Conservation (phyloP, 2,888 invertebrate species). For the Drosophila hamatofila region DNA sequence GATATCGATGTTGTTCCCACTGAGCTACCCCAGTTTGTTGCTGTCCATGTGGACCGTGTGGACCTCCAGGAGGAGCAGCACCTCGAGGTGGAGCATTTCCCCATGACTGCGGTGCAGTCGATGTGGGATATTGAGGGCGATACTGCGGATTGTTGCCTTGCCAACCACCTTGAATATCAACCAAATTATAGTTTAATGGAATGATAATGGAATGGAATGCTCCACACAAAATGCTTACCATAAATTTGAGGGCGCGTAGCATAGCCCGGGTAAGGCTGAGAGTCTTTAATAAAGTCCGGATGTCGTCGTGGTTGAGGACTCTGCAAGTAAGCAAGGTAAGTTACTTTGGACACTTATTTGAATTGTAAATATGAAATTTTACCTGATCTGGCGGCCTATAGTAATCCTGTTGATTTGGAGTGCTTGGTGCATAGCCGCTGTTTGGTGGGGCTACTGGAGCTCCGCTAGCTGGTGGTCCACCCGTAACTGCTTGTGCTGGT, state of each 20-base stretch:
- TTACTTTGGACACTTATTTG: background rate
- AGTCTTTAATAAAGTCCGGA: slow-evolving; percentile 93
- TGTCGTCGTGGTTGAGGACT: slow-evolving; percentile 91
- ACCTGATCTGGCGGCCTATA: slow-evolving; percentile 86
- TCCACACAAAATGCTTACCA: slow-evolving; percentile 85
- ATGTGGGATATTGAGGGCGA: slow-evolving; percentile 85
- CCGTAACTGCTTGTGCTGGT: slow-evolving; percentile 85
- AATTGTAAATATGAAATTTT: slow-evolving; percentile 10
- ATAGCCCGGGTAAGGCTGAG: slow-evolving; percentile 89
- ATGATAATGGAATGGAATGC: background rate
- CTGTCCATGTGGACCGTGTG: slow-evolving; percentile 83
- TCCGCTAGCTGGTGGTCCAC: slow-evolving; percentile 83
- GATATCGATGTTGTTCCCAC: slow-evolving; percentile 86
- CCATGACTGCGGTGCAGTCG: slow-evolving; percentile 83
- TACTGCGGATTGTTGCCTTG: slow-evolving; percentile 87
- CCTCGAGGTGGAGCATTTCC: slow-evolving; percentile 83
- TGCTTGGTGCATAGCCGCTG: slow-evolving; percentile 84
- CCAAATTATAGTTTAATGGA: background rate
- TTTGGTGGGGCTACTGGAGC: slow-evolving; percentile 85
- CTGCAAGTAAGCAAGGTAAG: slow-evolving; percentile 84
- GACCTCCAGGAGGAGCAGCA: slow-evolving; percentile 82
- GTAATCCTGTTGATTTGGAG: slow-evolving; percentile 87
- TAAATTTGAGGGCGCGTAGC: slow-evolving; percentile 89
- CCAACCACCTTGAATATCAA: slow-evolving; percentile 87
- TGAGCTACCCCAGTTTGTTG: slow-evolving; percentile 83